Evolutionary conservation across 2,113 vertebrate species (phyloP).

Genomic region (Micromys minutus): DNA sequence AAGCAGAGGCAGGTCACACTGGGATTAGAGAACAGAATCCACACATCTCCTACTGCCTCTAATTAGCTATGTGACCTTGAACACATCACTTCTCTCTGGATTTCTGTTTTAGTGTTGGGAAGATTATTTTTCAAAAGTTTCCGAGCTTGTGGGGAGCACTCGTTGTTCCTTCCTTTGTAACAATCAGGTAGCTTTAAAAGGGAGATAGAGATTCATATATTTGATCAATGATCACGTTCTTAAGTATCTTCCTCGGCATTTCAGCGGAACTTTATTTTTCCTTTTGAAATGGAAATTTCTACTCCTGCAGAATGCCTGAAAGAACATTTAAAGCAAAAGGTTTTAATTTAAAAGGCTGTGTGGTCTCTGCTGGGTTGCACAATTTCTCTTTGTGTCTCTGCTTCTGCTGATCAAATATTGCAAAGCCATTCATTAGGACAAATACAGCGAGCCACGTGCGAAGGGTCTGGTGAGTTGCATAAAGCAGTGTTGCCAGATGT

Average conservation of each 20-base stretch:
- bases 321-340: constrained; percentile 70
- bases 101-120: constrained; percentile 1
- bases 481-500: constrained; percentile 74
- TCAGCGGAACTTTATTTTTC: background rate
- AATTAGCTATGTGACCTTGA: constrained; percentile 36
- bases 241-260: constrained; percentile 51
- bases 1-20: background rate
- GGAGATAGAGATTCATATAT: background rate
- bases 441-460: constrained; percentile 74
- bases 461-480: constrained; percentile 77
- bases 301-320: constrained; percentile 51
- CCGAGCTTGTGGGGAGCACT: background rate
- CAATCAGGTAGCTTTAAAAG: constrained; percentile 23
- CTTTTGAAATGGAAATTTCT: constrained; percentile 26
- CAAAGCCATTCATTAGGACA: constrained; percentile 82
- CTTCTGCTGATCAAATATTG: constrained; percentile 80
- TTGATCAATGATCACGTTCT: constrained; percentile 57
- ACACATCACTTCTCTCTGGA: background rate
- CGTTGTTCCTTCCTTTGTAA: constrained; percentile 56
- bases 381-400: constrained; percentile 73
- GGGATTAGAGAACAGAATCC: constrained; percentile 23
- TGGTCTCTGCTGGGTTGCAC: constrained; percentile 66
- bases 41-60: background rate
- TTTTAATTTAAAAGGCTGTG: constrained; percentile 81
- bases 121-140: constrained; percentile 23